Base-by-base conservation (phyloP, 2,797 vertebrate species). In the Vespertilio murinus region DNA sequence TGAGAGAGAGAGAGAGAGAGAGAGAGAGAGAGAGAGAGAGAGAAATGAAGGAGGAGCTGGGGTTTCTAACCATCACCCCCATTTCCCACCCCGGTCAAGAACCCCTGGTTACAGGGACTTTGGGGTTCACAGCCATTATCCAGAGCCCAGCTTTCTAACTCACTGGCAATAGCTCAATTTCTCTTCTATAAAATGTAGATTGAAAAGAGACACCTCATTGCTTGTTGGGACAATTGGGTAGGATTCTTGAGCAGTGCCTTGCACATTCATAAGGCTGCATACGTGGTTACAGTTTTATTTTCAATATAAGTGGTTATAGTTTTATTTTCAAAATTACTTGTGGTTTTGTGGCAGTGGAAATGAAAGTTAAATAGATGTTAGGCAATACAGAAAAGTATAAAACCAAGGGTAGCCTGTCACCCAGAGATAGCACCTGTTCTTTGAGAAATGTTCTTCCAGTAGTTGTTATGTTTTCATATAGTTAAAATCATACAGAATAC, bases 291-390 rank as follows among this genome's bases (percentile, higher is more conserved):
- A 86, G 30, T 61, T 61, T 61, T 61, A 30, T 52, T 69, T 35
- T 28, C 77, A 80, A 22, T 54, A 54, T 42, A 75, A 23, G 64
- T 56, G 38, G 20, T 74, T 88, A 54, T 0, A 2, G 2, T 42
- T 38, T 65, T 85, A 54, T 52, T 69, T 35, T 28, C 77, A 80
- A 22, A 93, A n/a, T 61, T 40, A 69, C 30, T 18, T 69, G 3
- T 28, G 52, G 33, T 91, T 94, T 88, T 71, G 75, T 92, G 77
- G 54, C 35, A 56, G 25, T 47, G 59, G 59, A 88, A 87, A 75
- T 84, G 75, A 42, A 54, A 90, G 69, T 52, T 79, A 54, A 65
- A 45, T 59, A n/a, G 20, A 18, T 49, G 40, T 67, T 42, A 87
- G 30, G 40, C 22, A 77, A 42, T 65, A 65, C 14, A 78, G 42